Evolutionary conservation across 2,888 invertebrate genomes (phyloP).

Genomic region (Diaprepes abbreviatus): DNA sequence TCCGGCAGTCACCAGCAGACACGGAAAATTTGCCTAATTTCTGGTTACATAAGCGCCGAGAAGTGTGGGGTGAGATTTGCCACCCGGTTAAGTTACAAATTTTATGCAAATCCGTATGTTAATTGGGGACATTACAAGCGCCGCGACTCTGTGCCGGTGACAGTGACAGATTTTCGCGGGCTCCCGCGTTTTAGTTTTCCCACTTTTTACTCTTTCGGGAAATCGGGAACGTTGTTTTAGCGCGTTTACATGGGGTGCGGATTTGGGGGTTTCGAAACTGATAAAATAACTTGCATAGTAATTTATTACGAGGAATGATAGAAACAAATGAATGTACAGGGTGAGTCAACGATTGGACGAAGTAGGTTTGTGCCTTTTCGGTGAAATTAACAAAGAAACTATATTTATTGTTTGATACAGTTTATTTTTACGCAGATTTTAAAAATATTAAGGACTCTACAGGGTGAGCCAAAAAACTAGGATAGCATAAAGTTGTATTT

Average conservation of each 20-base stretch:
- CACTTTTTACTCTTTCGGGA: constrained; percentile 47
- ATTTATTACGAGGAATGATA: too few species aligned
- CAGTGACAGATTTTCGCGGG: constrained; percentile 50
- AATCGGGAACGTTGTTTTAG: constrained; percentile 20
- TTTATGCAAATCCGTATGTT: constrained; percentile 63
- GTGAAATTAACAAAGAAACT: too few species aligned
- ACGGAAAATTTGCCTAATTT: constrained; percentile 50
- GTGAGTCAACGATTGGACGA: too few species aligned
- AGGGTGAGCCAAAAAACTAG: too few species aligned
- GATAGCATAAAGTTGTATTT: too few species aligned
- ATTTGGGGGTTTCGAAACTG: neutral
- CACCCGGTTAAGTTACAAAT: constrained; percentile 55
- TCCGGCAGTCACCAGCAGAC: constrained; percentile 43
- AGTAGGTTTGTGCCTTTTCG: too few species aligned
- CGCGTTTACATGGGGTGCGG: constrained; percentile 11
- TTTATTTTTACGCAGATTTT: too few species aligned
- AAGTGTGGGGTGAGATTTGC: constrained; percentile 27
- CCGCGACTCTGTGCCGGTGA: constrained; percentile 45
- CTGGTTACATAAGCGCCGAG: constrained; percentile 42
- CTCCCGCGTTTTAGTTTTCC: constrained; percentile 35
- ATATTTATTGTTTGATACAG: too few species aligned
- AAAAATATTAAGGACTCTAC: too few species aligned
- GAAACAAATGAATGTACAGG: too few species aligned
- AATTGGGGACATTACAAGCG: constrained; percentile 62
- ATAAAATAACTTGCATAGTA: too few species aligned